Evolutionary conservation across 1,140 invertebrate genomes (phyloP).

Genomic region (Aethina tumida): DNA sequence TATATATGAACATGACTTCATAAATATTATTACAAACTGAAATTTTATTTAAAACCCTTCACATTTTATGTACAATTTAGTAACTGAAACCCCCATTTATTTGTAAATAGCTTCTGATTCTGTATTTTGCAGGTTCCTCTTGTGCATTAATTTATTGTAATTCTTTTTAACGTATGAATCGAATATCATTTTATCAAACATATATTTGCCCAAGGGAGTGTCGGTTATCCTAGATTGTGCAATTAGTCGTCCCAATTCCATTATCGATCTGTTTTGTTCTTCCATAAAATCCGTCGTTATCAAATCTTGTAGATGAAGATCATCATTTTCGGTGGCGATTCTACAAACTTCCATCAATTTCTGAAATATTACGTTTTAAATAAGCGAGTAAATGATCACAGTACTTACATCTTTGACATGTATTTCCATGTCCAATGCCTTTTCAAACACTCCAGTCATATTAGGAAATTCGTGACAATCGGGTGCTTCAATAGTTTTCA

Average conservation of each 20-base stretch:
- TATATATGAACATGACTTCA: no score
- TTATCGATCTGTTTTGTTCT: constrained; percentile 45
- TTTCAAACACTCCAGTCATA: constrained; percentile 53
- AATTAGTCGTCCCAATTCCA: constrained; percentile 18
- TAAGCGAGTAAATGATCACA: constrained; percentile 7
- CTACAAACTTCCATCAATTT: constrained; percentile 44
- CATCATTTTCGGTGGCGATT: constrained; percentile 50
- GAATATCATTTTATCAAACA: constrained; percentile 27
- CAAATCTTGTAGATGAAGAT: constrained; percentile 60
- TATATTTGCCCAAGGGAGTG: constrained; percentile 18
- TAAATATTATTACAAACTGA: no score
- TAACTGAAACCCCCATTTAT: no score
- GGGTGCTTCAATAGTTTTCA: constrained; percentile 47
- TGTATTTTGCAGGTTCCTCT: no score
- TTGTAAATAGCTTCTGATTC: no score
- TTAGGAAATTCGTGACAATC: constrained; percentile 47
- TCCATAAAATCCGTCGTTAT: constrained; percentile 57
- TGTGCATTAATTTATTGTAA: constrained; percentile 17
- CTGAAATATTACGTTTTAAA: constrained; percentile 16
- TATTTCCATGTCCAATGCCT: constrained; percentile 64
- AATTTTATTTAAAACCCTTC: no score
- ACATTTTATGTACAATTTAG: no score
- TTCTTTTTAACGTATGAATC: constrained; percentile 17
- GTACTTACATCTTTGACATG: constrained; percentile 52
- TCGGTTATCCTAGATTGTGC: constrained; percentile 18